Evolutionary conservation across 1,140 invertebrate species (phyloP).

Genomic region (Drosophila varians): DNA sequence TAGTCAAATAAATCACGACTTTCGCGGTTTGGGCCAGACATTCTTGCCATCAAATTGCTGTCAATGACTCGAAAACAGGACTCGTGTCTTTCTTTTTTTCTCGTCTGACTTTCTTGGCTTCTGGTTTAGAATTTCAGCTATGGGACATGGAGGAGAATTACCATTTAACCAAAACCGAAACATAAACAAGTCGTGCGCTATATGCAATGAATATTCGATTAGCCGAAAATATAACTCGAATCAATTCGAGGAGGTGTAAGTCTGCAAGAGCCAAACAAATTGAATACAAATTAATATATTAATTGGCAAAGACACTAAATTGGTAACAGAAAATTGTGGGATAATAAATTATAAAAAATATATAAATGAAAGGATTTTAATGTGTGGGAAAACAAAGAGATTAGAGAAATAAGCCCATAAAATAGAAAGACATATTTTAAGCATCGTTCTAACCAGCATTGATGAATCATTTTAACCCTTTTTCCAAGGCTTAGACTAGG

Average conservation of each 20-base stretch:
- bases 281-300: slow-evolving; percentile 58
- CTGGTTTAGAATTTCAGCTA: slow-evolving; percentile 74
- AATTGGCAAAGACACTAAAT: slow-evolving; percentile 30
- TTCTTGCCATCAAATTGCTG: slow-evolving; percentile 46
- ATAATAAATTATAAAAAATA: no score
- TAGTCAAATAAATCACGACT: slow-evolving; percentile 43
- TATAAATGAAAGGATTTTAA: neutral
- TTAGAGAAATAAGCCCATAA: neutral
- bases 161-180: slow-evolving; percentile 55
- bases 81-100: slow-evolving; percentile 55
- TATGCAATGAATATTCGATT: slow-evolving; percentile 74
- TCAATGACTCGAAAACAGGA: slow-evolving; percentile 74
- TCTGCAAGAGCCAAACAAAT: slow-evolving; percentile 25
- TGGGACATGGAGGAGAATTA: slow-evolving; percentile 58
- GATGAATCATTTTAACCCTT: slow-evolving; percentile 62
- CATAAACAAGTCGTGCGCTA: slow-evolving; percentile 70
- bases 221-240: slow-evolving; percentile 30
- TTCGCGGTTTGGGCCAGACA: slow-evolving; percentile 17
- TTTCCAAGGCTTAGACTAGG: slow-evolving; percentile 31
- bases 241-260: slow-evolving; percentile 60
- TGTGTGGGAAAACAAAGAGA: slow-evolving; percentile 1
- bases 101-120: slow-evolving; percentile 2
- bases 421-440: slow-evolving; percentile 11
- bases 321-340: neutral
- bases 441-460: slow-evolving; percentile 2